Conservation (phyloP, 2,797 vertebrate species). For the Micromesistius poutassou region DNA sequence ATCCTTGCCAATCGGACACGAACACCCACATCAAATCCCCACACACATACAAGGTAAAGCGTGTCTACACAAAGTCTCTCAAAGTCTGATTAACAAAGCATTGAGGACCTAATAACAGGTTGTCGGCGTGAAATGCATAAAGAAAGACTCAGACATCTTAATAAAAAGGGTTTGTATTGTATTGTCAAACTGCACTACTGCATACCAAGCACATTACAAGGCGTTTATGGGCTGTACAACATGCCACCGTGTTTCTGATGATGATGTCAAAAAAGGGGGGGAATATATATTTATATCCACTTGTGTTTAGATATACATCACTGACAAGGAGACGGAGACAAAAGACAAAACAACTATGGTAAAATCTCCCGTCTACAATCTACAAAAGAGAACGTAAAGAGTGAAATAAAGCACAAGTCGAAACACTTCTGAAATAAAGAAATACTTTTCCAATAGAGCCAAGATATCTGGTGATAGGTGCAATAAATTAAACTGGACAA, state of each 20-base stretch:
- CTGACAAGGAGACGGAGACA: slow-evolving; percentile 42
- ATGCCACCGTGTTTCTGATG: slow-evolving; percentile 63
- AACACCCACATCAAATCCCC: neutral
- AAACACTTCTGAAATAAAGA: slow-evolving; percentile 61
- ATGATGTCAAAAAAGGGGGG: slow-evolving; percentile 59
- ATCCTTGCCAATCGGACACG: slow-evolving; percentile 8
- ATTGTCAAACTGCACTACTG: slow-evolving; percentile 94
- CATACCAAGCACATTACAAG: slow-evolving; percentile 99
- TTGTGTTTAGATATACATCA: slow-evolving; percentile 60
- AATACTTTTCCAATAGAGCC: slow-evolving; percentile 47
- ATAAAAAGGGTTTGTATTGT: slow-evolving; percentile 83
- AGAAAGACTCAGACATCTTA: slow-evolving; percentile 56
- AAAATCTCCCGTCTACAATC: slow-evolving; percentile 49
- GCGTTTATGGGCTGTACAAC: slow-evolving; percentile 88
- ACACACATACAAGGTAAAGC: neutral
- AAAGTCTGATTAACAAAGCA: slow-evolving; percentile 14
- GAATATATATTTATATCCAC: slow-evolving; percentile 62
- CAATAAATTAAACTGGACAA: slow-evolving; percentile 70
- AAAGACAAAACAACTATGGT: slow-evolving; percentile 52
- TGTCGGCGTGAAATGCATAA: slow-evolving; percentile 28
- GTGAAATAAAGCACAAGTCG: slow-evolving; percentile 66
- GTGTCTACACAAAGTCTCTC: neutral
- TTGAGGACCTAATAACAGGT: slow-evolving; percentile 15
- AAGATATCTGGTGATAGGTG: slow-evolving; percentile 55
- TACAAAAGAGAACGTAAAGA: slow-evolving; percentile 43